phyloP scores from a whole-genome alignment of 1,140 invertebrate species.

The Trachelipus rathkii region DNA sequence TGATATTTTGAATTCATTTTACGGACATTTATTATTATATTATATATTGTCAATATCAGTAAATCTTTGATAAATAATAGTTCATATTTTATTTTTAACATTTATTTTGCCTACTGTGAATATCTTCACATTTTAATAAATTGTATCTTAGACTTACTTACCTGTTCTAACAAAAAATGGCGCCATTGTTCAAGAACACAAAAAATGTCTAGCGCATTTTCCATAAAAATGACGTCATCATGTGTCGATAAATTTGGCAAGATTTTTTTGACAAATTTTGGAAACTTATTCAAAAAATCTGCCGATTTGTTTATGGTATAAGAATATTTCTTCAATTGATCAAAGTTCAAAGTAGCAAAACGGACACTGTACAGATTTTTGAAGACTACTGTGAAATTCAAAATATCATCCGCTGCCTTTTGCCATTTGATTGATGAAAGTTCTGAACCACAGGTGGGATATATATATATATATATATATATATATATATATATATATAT shows the following conservation, averaged over 20 bases:
- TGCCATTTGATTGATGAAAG: not conserved
- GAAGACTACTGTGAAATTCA: not conserved
- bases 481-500: slow-evolving; percentile 13
- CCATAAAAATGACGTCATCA: not conserved
- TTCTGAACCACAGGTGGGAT: no score
- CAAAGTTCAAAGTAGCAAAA: not conserved
- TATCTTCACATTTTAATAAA: no score
- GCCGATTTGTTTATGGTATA: not conserved
- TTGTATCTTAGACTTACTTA: not conserved
- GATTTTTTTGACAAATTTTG: not conserved
- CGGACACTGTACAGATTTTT: not conserved
- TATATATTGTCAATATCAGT: no score
- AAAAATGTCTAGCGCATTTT: not conserved
- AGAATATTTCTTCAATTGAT: not conserved
- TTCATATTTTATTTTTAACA: no score
- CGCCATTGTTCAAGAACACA: not conserved
- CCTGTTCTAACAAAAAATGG: not conserved
- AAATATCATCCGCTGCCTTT: not conserved
- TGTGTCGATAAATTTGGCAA: not conserved
- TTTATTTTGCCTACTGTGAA: no score
- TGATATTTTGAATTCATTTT: no score
- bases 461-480: not conserved
- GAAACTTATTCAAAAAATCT: not conserved
- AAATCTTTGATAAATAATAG: no score
- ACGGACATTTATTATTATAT: no score